Conservation (phyloP, 1,140 invertebrate species). For the Drosophila albomicans region DNA sequence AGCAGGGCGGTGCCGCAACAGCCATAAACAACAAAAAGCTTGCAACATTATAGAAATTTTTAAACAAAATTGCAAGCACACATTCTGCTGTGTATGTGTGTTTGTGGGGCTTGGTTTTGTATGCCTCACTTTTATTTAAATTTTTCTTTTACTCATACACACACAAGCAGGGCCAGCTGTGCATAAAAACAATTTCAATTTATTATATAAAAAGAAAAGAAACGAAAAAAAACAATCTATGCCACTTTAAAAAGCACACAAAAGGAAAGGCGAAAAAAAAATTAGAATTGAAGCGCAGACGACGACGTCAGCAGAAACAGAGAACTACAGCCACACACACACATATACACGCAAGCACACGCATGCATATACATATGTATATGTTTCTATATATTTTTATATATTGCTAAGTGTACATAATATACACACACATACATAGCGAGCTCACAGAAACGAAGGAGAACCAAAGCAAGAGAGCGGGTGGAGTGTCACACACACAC, state of each 20-base stretch:
- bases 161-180: slow-evolving; percentile 36
- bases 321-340: slow-evolving; percentile 33
- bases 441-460: background rate
- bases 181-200: slow-evolving; percentile 53
- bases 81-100: background rate
- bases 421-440: slow-evolving; percentile 14
- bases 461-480: slow-evolving; percentile 1
- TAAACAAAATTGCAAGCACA: slow-evolving; percentile 26
- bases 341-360: slow-evolving; percentile 32
- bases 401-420: background rate
- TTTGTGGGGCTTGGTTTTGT: slow-evolving; percentile 32
- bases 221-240: slow-evolving; percentile 47
- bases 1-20: slow-evolving; percentile 35
- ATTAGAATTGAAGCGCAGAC: slow-evolving; percentile 59
- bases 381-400: slow-evolving; percentile 9
- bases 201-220: slow-evolving; percentile 50
- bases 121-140: slow-evolving; percentile 34
- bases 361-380: slow-evolving; percentile 7
- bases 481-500: slow-evolving; percentile 18
- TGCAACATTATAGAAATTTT: slow-evolving; percentile 6
- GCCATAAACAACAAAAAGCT: background rate
- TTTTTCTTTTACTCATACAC: slow-evolving; percentile 27
- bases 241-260: slow-evolving; percentile 57
- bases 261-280: slow-evolving; percentile 45
- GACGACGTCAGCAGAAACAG: slow-evolving; percentile 36